Conservation (phyloP, 1,140 invertebrate genomes). For the Myzus persicae region DNA sequence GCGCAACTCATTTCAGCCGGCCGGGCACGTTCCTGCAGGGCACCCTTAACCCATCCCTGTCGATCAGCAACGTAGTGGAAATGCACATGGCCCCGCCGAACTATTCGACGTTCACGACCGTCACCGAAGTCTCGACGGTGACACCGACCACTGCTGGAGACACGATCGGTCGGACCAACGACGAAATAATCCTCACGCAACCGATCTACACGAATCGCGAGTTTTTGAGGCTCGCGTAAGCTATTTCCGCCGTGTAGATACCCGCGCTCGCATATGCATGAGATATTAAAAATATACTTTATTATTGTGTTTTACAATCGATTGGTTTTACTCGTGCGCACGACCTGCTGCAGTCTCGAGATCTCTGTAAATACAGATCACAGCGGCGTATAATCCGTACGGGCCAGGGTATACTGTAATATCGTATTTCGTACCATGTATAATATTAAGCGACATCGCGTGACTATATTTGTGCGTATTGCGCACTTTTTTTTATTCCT, state of each 20-base stretch:
- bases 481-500: neutral
- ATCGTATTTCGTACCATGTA: neutral
- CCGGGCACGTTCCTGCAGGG: neutral
- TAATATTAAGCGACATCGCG: neutral
- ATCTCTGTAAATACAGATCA: neutral
- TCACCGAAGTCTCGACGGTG: neutral
- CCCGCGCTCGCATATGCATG: neutral
- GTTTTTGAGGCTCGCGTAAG: neutral
- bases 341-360: neutral
- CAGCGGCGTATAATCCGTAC: no score
- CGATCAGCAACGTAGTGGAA: constrained; percentile 50
- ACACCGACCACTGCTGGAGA: neutral
- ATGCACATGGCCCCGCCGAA: constrained; percentile 34
- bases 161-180: no score
- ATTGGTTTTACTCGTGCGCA: neutral
- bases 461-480: neutral
- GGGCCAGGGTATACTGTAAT: neutral
- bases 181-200: constrained; percentile 29
- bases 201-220: constrained; percentile 28
- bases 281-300: no score
- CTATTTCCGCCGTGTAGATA: no score
- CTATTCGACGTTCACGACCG: constrained; percentile 46
- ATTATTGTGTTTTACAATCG: neutral
- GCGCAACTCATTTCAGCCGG: neutral
- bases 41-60: neutral